These are phyloP conservation scores for Cherax destructor DNA, from an alignment of 1,140 invertebrate species.

Conservation along the genomic window DNA sequence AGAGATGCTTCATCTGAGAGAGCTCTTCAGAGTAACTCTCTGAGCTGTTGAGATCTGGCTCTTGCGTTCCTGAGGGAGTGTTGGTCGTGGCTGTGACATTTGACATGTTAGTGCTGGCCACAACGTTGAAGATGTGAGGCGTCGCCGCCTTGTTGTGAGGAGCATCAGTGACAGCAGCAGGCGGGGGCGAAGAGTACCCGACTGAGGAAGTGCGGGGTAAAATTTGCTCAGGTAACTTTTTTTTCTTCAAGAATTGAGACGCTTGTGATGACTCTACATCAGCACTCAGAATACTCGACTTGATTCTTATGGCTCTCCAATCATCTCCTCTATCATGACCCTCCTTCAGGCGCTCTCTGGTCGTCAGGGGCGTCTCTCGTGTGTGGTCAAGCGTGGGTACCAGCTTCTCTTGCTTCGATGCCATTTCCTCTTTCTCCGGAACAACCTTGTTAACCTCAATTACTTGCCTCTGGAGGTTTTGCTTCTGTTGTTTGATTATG, in stretches of 20 bases:
- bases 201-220: not conserved
- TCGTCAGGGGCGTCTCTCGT: not conserved
- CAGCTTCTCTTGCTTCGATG: not conserved
- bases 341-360: not conserved
- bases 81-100: not conserved
- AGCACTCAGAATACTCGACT: too few relatives aligned
- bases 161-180: not conserved
- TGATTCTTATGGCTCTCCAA: too few relatives aligned
- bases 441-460: not conserved
- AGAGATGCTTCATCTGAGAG: not conserved
- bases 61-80: not conserved
- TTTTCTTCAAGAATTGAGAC: not conserved
- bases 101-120: not conserved
- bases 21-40: conserved; percentile 31
- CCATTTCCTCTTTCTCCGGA: not conserved
- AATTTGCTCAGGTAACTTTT: not conserved
- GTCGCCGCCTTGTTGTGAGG: not conserved
- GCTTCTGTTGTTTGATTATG: not conserved
- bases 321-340: not conserved
- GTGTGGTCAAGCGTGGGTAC: not conserved
- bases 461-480: not conserved
- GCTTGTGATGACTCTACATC: not conserved
- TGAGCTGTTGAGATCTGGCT: not conserved
- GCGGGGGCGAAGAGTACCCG: not conserved
- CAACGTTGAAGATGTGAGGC: not conserved